phyloP scores from a whole-genome alignment of 2,113 vertebrate genomes.

The Psephotus haematonotus region DNA sequence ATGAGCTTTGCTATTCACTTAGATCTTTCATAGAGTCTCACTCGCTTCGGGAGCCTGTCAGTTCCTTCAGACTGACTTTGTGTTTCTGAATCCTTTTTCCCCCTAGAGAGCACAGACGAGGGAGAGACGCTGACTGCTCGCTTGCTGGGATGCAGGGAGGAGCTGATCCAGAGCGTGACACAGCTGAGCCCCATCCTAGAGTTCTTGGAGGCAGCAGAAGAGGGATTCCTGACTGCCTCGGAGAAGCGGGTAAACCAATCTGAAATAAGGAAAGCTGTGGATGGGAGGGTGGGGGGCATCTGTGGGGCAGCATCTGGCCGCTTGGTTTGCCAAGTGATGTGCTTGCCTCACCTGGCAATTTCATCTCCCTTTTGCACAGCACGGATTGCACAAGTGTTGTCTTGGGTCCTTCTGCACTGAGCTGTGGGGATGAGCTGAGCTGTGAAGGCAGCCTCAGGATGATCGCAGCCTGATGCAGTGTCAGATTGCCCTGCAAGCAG shows the following conservation, averaged over 20 bases:
- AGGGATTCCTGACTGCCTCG: conserved; percentile 57
- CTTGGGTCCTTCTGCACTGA: neutral
- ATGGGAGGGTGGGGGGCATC: fast-evolving
- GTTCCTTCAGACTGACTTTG: conserved; percentile 67
- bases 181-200: conserved; percentile 72
- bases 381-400: fast-evolving
- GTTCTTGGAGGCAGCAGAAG: conserved; percentile 74
- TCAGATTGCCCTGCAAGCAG: neutral
- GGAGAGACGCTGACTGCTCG: conserved; percentile 40
- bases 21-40: conserved; percentile 63
- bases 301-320: neutral
- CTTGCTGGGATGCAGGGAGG: conserved; percentile 66
- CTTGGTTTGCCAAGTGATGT: neutral
- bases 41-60: conserved; percentile 64
- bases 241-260: conserved; percentile 75
- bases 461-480: neutral
- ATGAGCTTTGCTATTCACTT: conserved; percentile 76
- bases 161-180: conserved; percentile 73
- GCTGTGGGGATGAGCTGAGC: neutral
- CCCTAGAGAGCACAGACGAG: conserved; percentile 34
- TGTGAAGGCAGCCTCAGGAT: neutral
- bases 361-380: neutral
- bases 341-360: neutral
- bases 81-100: conserved; percentile 37
- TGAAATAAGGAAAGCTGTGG: neutral